These are phyloP conservation scores for Antigone vipio DNA, from an alignment of 2,113 vertebrate species.

Conservation along the genomic window DNA sequence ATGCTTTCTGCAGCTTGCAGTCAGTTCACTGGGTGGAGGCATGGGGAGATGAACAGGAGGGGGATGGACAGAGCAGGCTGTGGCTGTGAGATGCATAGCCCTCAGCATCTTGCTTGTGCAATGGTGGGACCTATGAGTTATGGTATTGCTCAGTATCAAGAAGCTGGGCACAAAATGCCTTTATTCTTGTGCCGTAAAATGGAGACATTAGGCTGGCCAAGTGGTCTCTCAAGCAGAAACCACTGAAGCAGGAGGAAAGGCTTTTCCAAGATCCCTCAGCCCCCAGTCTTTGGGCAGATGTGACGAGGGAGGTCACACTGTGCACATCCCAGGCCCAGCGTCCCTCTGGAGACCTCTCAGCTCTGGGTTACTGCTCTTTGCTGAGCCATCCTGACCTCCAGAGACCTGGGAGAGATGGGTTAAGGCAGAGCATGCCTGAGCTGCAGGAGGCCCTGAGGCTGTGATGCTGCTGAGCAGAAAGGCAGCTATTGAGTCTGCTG, in stretches of 20 bases:
- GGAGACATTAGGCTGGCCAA: neutral
- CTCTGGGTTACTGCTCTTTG: neutral
- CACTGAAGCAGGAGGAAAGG: neutral
- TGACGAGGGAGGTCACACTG: neutral
- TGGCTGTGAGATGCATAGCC: neutral
- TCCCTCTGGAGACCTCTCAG: neutral
- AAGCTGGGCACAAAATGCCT: neutral
- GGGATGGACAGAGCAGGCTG: neutral
- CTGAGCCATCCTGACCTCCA: neutral
- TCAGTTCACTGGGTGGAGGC: neutral
- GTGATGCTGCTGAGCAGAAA: neutral
- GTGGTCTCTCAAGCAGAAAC: neutral
- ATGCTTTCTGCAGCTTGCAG: neutral
- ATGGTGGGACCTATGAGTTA: neutral
- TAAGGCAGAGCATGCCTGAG: neutral
- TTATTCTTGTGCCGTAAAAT: neutral
- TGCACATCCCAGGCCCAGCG: neutral
- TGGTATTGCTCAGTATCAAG: rapidly evolving
- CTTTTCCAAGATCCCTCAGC: neutral
- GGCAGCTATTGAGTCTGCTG: neutral
- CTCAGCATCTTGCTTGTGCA: neutral
- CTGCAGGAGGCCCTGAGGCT: neutral
- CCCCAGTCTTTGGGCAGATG: neutral
- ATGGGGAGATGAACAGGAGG: neutral
- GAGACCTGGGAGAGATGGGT: neutral